Evolutionary conservation across 2,797 vertebrate species (phyloP).

Genomic region (Phataginus tetradactyla): DNA sequence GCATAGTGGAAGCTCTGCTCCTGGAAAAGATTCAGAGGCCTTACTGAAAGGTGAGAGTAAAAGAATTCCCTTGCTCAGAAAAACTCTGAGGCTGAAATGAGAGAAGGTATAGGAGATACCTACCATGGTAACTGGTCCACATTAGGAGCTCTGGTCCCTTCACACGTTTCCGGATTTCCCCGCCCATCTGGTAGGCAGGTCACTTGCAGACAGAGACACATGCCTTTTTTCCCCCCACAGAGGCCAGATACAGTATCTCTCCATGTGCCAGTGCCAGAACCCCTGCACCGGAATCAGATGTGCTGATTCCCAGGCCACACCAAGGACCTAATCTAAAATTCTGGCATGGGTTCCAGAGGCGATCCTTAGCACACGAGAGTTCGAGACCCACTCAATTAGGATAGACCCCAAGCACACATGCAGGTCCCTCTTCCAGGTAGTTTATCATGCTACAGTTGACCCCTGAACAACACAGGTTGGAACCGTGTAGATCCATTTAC

Average conservation of each 20-base stretch:
- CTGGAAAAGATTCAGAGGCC: not conserved
- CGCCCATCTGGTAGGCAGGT: not conserved
- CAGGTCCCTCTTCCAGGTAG: not conserved
- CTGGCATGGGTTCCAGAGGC: not conserved
- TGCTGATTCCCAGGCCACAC: not conserved
- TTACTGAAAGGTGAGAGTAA: not conserved
- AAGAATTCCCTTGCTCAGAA: not conserved
- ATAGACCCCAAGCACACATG: not conserved
- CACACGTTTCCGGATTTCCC: not conserved
- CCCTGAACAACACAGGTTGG: too few relatives aligned
- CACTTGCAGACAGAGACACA: not conserved
- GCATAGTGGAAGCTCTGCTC: not conserved
- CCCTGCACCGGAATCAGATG: not conserved
- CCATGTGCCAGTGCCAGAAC: not conserved
- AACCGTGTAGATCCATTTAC: too few relatives aligned
- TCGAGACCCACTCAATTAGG: not conserved
- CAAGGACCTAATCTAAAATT: not conserved
- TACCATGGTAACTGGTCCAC: not conserved
- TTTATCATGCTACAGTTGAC: not conserved
- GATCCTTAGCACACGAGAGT: not conserved
- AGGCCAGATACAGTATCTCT: not conserved
- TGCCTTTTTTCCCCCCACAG: not conserved
- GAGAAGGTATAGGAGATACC: not conserved
- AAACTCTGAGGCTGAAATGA: not conserved
- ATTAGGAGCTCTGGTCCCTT: not conserved